Evolutionary conservation across 2,888 invertebrate species (phyloP).

Genomic region (Mesorhabditis sp.): DNA sequence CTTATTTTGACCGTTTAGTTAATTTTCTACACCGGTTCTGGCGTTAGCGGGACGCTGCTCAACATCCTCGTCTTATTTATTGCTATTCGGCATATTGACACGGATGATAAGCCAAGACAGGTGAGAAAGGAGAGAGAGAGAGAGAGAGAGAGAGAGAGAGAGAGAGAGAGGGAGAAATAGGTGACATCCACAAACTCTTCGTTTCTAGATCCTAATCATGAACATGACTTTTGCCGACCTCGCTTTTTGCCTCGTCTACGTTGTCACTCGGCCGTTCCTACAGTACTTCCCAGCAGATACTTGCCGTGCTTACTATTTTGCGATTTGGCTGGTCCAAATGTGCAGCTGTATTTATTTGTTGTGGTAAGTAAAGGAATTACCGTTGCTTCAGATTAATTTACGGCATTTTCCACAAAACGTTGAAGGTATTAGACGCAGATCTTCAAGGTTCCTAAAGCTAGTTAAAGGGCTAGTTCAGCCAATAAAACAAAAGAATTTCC

Average conservation of each 20-base stretch:
- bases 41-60: conserved; percentile 46
- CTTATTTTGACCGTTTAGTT: conserved; percentile 18
- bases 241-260: conserved; percentile 51
- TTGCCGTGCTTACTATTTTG: conserved; percentile 53
- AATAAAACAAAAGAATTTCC: too few species aligned
- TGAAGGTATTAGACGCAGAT: too few species aligned
- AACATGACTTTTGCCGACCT: conserved; percentile 57
- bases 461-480: too few species aligned
- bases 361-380: conserved; percentile 34
- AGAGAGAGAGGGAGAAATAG: too few species aligned
- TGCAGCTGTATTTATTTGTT: conserved; percentile 54
- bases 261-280: conserved; percentile 51
- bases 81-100: conserved; percentile 51
- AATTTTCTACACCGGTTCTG: conserved; percentile 44
- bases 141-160: too few species aligned
- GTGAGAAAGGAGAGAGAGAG: conserved; percentile 17
- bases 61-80: conserved; percentile 50
- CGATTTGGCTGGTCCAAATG: conserved; percentile 52
- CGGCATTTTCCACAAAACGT: too few species aligned
- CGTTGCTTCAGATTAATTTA: too few species aligned
- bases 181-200: conserved; percentile 11
- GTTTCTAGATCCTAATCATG: conserved; percentile 52
- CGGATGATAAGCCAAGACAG: conserved; percentile 55
- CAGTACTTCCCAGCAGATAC: conserved; percentile 28
- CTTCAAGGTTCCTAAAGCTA: too few species aligned